These are phyloP conservation scores for Synanthedon myopaeformis DNA, from an alignment of 2,888 invertebrate species.

Conservation along the genomic window DNA sequence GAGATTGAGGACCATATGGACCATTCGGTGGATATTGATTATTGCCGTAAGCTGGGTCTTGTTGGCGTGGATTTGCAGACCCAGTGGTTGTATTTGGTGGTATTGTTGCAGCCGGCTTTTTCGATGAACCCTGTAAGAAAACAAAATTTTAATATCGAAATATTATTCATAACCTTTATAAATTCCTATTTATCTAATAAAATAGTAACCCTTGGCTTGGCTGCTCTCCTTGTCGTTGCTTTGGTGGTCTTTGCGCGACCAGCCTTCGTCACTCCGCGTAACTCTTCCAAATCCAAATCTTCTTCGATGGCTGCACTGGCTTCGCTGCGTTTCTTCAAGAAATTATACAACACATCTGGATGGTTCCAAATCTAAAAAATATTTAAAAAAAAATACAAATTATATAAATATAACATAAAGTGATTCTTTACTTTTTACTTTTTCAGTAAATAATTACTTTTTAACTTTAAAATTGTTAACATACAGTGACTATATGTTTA, in stretches of 20 bases:
- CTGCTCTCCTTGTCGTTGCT: constrained; percentile 19
- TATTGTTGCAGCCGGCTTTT: constrained; percentile 65
- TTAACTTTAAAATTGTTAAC: no score
- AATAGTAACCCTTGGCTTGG: constrained; percentile 35
- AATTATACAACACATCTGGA: constrained; percentile 91
- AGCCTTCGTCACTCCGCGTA: constrained; percentile 66
- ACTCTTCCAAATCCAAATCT: constrained; percentile 86
- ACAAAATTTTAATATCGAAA: background rate
- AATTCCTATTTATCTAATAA: constrained; percentile 2
- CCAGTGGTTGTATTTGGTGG: constrained; percentile 51
- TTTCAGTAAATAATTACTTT: background rate
- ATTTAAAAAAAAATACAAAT: constrained; percentile 1
- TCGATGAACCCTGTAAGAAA: constrained; percentile 40
- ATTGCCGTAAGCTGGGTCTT: constrained; percentile 33
- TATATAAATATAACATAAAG: background rate
- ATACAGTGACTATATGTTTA: no score
- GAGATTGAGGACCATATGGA: constrained; percentile 36
- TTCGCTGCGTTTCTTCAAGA: constrained; percentile 83
- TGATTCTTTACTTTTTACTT: background rate
- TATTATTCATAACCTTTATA: background rate
- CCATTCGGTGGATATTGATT: constrained; percentile 41
- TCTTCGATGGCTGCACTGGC: constrained; percentile 77
- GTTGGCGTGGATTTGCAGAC: constrained; percentile 22
- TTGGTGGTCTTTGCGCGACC: constrained; percentile 40
- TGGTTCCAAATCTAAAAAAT: constrained; percentile 87